phyloP scores from a whole-genome alignment of 2,797 vertebrate genomes.

The Australoheros facetus region DNA sequence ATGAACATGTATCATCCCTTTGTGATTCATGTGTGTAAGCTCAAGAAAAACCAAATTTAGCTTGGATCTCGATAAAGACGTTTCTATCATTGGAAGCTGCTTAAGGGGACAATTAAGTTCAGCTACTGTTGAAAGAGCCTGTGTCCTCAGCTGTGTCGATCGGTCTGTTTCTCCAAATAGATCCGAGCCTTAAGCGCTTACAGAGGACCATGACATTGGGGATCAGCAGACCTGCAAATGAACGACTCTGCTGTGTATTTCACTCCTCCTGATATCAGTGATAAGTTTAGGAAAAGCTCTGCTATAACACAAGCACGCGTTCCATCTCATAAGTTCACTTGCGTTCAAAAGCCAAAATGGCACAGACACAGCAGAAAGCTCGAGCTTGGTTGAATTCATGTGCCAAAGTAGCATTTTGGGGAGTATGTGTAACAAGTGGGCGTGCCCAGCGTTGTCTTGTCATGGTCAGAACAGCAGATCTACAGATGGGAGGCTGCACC shows the following conservation, averaged over 20 bases:
- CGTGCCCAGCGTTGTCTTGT: constrained; percentile 25
- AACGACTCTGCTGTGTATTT: constrained; percentile 38
- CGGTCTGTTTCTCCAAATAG: constrained; percentile 50
- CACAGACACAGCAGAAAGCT: constrained; percentile 24
- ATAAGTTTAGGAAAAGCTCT: constrained; percentile 13
- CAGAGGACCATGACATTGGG: constrained; percentile 16
- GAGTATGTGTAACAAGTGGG: constrained; percentile 36
- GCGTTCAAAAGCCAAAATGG: constrained; percentile 29
- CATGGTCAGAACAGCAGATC: constrained; percentile 51
- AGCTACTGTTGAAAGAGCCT: constrained; percentile 17
- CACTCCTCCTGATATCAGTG: constrained; percentile 6
- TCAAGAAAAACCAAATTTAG: not conserved
- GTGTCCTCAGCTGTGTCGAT: constrained; percentile 31
- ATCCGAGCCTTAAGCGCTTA: constrained; percentile 26
- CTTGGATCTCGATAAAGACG: not conserved
- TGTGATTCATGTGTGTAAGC: not conserved
- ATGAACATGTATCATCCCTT: not conserved
- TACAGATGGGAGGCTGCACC: constrained; percentile 46
- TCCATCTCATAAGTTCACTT: constrained; percentile 21
- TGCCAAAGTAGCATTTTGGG: constrained; percentile 34
- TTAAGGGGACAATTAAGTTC: constrained; percentile 23
- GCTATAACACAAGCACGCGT: not conserved
- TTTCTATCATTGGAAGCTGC: constrained; percentile 23
- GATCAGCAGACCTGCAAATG: constrained; percentile 56
- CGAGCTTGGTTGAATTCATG: constrained; percentile 18